These are phyloP conservation scores for Gonocerus acuteangulatus DNA, from an alignment of 2,888 invertebrate species.

Conservation along the genomic window DNA sequence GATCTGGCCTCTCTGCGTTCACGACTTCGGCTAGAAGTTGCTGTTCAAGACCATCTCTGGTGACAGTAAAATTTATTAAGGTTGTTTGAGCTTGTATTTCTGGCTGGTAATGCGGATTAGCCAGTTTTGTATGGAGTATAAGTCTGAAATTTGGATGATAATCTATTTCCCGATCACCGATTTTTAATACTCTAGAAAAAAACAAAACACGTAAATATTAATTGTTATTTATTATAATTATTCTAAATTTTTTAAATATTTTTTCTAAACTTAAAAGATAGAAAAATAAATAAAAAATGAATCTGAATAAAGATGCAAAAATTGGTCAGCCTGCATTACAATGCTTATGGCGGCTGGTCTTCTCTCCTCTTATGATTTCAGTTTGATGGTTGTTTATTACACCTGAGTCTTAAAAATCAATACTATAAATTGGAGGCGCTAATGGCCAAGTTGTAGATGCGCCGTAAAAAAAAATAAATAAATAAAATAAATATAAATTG, in stretches of 20 bases:
- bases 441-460: not conserved
- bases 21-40: constrained; percentile 89
- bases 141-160: constrained; percentile 73
- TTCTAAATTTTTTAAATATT: not conserved
- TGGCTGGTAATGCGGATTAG: constrained; percentile 92
- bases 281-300: not conserved
- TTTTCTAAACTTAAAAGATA: too few relatives aligned
- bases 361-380: too few relatives aligned
- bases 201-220: too few relatives aligned
- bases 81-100: constrained; percentile 96
- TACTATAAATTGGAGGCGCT: not conserved
- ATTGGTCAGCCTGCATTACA: too few relatives aligned
- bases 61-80: constrained; percentile 91
- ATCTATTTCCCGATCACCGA: constrained; percentile 89
- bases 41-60: constrained; percentile 85
- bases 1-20: constrained; percentile 83
- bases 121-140: constrained; percentile 84
- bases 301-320: too few relatives aligned
- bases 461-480: not conserved
- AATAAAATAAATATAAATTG: not conserved
- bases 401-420: not conserved
- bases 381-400: too few relatives aligned
- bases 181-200: constrained; percentile 55
- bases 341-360: too few relatives aligned
- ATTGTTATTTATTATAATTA: not conserved